phyloP scores from a whole-genome alignment of 2,888 invertebrate species.

The Bellardia bayeri region DNA sequence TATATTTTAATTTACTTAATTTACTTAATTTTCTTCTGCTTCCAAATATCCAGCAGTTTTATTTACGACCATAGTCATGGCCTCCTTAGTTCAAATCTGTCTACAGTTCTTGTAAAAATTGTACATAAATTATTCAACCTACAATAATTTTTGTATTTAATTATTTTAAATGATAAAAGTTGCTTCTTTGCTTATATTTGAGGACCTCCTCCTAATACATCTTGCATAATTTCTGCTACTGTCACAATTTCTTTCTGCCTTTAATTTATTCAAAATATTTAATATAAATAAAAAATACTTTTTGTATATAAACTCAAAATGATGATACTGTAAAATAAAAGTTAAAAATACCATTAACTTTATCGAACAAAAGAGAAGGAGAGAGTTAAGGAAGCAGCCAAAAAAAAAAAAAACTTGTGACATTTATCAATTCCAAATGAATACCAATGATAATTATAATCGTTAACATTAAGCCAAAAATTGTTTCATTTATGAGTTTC shows the following conservation, averaged over 20 bases:
- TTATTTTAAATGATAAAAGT: conserved; percentile 32
- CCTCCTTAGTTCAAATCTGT: conserved; percentile 47
- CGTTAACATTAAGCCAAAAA: conserved; percentile 9
- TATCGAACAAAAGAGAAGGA: not conserved
- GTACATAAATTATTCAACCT: conserved; percentile 49
- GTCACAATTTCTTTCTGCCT: not conserved
- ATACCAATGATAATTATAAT: conserved; percentile 62
- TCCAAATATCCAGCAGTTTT: conserved; percentile 3
- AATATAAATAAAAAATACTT: not conserved
- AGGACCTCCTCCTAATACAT: not conserved
- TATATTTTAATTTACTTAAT: not conserved
- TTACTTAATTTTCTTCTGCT: not conserved
- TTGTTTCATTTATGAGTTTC: not conserved
- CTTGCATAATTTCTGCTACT: not conserved
- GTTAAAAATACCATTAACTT: conserved; percentile 16
- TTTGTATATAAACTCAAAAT: not conserved
- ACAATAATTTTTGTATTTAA: conserved; percentile 47
- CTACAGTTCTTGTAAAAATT: conserved; percentile 54
- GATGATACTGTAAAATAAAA: not conserved
- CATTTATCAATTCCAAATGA: conserved; percentile 68
- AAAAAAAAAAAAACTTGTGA: conserved; percentile 48
- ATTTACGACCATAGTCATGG: conserved; percentile 46
- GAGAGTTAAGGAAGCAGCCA: not conserved
- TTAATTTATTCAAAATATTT: conserved; percentile 29
- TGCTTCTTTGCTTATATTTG: not conserved